Evolutionary conservation across 2,113 vertebrate species (phyloP), one percentile per base, ranked within the genome.

Genomic region (Micromys minutus): DNA sequence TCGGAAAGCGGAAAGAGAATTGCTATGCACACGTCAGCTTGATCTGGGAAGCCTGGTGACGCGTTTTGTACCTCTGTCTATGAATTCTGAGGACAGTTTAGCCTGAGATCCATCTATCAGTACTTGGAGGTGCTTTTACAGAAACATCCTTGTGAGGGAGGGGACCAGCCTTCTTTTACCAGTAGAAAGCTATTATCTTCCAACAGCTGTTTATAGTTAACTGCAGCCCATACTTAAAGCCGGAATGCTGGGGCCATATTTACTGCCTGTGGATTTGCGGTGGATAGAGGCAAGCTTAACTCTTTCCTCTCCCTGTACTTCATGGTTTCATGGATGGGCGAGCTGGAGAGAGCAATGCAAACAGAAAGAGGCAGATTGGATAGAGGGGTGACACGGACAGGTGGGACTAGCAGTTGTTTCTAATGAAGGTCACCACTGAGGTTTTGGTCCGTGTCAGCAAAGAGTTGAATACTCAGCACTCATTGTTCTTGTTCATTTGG

Each of bases 181-280:
- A 97, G 92, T 94, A 95, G 97, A 97, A 97, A 63, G 95, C 97
- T 97, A 96, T 98, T 98, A 98, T 99, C 98, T 98, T 97, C 91
- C 98, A 98, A 95, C 98, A 99, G 98, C 98, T 99, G 98, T 97
- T 98, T 98, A 96, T 97, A 97, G 98, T 99, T 99, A 99, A 98
- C 97, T 98, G 87, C 97, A 98, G 98, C 96, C 97, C 98, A 96
- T 97, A 97, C 97, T 98, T 96, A 98, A 96, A 98, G 96, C 95
- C 97, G 98, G 97, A 95, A 98, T 22, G 83, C 96, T 96, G 94
- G 97, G 96, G 98, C 97, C n/a, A 91, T 97, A 96, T 98, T 98
- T 98, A 98, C 98, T 94, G 97, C 98, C 98, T 95, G 87, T 47
- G 72, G 84, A 95, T 93, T 95, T 95, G 95, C n/a, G 92, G 77